Evolutionary conservation across 2,797 vertebrate species (phyloP), one percentile per base, ranked within the genome.

Genomic region (Lutjanus campechanus): DNA sequence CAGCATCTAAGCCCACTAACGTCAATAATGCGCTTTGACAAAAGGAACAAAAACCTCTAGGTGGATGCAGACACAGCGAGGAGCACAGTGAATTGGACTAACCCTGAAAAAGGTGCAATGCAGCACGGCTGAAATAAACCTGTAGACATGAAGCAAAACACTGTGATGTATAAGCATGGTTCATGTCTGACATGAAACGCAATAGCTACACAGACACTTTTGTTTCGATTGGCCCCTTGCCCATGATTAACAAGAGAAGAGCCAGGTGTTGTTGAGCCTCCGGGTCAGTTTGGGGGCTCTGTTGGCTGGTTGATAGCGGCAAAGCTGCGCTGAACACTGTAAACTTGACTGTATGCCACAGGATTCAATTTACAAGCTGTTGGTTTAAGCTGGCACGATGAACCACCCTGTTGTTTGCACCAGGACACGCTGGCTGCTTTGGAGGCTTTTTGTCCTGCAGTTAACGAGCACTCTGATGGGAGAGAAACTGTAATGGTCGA

Each of bases 331-430:
- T 82, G 88, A 91, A 93, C 90, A 88, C 86, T 89, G 85, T 90
- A 85, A 88, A 91, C 84, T 85, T 92, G 90, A 86, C 88, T 87
- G 86, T 84, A 83, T 88, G 90, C 93, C 94, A 94, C 86, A 69
- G 88, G 87, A 93, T 91, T 93, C 92, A 91, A 93, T 95, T 93
- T 93, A 91, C 91, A 91, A 94, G 91, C 91, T 94, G 93, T 91
- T 92, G 86, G 89, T 92, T 92, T 92, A 90, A 91, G 89, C 88
- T 90, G 89, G 91, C 89, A 84, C 59, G 55, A 76, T 59, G 85
- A 83, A 66, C 81, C 84, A 53, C 83, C 74, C 85, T 67, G 89
- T 92, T 90, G 91, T 92, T 91, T 90, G 86, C 86, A 88, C 88
- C 82, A 72, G 88, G 84, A 90, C 87, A 78, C 65, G 47, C 77